Base-by-base conservation (phyloP, 2,797 vertebrate species). In the Esox lucius region DNA sequence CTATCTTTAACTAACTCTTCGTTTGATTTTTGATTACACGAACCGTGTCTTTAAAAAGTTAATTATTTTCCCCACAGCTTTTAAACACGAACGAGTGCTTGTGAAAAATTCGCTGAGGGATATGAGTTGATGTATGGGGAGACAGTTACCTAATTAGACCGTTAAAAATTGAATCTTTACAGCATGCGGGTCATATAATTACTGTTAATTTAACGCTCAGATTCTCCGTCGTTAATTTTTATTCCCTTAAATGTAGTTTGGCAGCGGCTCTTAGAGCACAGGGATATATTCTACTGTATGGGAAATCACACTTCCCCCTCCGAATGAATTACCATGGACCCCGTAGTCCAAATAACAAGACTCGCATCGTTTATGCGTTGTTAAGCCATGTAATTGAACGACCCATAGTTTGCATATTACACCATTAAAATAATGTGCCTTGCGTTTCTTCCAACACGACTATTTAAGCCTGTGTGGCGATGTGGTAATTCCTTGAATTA, bases 391-490 rank as follows among this genome's bases (percentile, higher is more conserved):
- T 99, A 99, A 99, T 99, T 98, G 96, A 97, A 97, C 91, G 94
- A 96, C 96, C 95, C 95, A 94, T 98, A 97, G 96, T 99, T 99
- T 99, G 97, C 98, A 99, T 99, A 98, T 99, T 96, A 98, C 95
- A 95, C 96, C 96, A 99, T 99, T 99, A 99, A 96, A 97, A 96
- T 99, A 99, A 99, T 99, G 96, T 95, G 96, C 95, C 97, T 96
- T 96, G 95, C 95, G 95, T 97, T 96, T 95, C 95, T 96, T 95
- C 87, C 92, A 96, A 97, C 98, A 99, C 97, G 97, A 96, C 96
- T 95, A 94, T 95, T 97, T 95, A 96, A 97, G 96, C 92, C 93
- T 96, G 93, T 96, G 96, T 95, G 96, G 96, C 94, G 94, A 94
- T 95, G 95, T 95, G 94, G 94, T 92, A 96, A 97, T 97, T 96